These are phyloP conservation scores for Mungos mungo DNA, from an alignment of 2,113 vertebrate genomes.

Conservation along the genomic window DNA sequence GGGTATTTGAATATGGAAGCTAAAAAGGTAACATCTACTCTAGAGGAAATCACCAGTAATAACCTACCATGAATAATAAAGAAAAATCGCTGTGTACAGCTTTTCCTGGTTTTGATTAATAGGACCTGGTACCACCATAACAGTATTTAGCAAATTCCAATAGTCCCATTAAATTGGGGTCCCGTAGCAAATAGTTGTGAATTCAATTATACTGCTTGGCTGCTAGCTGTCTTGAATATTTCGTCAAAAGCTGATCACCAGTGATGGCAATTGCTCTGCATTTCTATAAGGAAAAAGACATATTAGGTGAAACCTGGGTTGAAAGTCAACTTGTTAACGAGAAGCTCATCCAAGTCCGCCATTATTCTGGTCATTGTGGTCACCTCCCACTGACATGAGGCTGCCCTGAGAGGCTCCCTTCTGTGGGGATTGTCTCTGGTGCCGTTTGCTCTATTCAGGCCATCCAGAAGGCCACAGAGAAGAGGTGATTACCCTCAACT, in stretches of 20 bases:
- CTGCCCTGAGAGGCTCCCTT: slow-evolving; percentile 38
- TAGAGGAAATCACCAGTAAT: background rate
- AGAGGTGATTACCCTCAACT: slow-evolving; percentile 62
- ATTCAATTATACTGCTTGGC: background rate
- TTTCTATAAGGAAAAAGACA: slow-evolving; percentile 55
- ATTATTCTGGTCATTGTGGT: slow-evolving; percentile 17
- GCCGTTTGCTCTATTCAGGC: slow-evolving; percentile 47
- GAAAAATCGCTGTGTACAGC: background rate
- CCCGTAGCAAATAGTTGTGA: slow-evolving; percentile 39
- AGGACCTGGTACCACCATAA: background rate
- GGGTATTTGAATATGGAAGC: background rate
- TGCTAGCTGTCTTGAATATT: background rate
- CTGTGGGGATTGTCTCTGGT: slow-evolving; percentile 53
- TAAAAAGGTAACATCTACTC: background rate
- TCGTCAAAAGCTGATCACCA: slow-evolving; percentile 37
- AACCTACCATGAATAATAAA: background rate
- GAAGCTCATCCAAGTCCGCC: background rate
- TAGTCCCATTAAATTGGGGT: slow-evolving; percentile 44
- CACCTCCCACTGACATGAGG: background rate
- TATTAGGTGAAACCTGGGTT: background rate
- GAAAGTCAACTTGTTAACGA: slow-evolving; percentile 1
- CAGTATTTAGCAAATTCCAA: slow-evolving; percentile 41
- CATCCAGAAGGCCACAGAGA: slow-evolving; percentile 62
- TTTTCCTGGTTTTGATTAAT: slow-evolving; percentile 6
- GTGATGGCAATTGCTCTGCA: background rate